Percentiles rank a stretch among this genome's conserved stretches.
Evolutionary conservation across 2,888 invertebrate genomes (phyloP).

Genomic region (Neuroscelio doddi): DNA sequence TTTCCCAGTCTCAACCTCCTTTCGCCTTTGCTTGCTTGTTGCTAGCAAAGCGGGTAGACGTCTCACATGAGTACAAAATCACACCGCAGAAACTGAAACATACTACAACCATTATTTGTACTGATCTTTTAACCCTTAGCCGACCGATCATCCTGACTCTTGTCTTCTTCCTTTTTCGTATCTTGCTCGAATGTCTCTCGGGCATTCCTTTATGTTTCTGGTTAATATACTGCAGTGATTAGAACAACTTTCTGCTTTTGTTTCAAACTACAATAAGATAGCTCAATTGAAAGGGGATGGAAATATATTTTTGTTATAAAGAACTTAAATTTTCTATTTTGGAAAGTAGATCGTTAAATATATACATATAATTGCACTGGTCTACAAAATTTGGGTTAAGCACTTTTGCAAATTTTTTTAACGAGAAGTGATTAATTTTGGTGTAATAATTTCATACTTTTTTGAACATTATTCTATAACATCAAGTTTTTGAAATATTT

Average conservation of each 20-base stretch:
- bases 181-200: constrained; percentile 25
- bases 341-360: no score
- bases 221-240: constrained; percentile 17
- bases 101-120: constrained; percentile 67
- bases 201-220: constrained; percentile 24
- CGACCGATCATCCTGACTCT: constrained; percentile 30
- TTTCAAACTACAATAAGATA: no score
- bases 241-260: constrained; percentile 12
- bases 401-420: no score
- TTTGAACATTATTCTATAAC: no score
- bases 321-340: no score
- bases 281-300: no score
- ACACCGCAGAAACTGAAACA: constrained; percentile 61
- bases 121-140: constrained; percentile 48
- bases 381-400: no score
- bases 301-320: no score
- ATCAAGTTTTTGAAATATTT: no score
- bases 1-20: constrained; percentile 20
- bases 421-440: no score
- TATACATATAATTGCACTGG: no score
- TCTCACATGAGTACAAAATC: constrained; percentile 52
- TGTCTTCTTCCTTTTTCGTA: constrained; percentile 19
- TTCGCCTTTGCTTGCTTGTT: constrained; percentile 16
- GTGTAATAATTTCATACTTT: no score
- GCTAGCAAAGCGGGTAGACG: background rate